Evolutionary conservation across 2,888 invertebrate species (phyloP), one percentile per base, ranked within the genome.

Genomic region (Agonopterix subpropinquella): DNA sequence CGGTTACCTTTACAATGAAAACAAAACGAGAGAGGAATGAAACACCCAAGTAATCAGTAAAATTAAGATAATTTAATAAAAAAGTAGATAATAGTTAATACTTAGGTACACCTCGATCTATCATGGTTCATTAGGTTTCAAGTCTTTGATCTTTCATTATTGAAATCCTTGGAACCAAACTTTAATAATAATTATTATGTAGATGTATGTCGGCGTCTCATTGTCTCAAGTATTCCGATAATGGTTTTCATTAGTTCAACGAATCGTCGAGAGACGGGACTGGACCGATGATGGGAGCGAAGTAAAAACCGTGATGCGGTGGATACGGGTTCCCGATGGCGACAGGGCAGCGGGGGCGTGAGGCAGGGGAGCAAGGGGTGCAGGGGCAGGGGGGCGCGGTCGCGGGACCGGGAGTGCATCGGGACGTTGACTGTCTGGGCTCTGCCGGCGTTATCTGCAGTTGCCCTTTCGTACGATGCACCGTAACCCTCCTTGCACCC

Each of bases 341-440:
- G 64, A 52, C 54, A 45, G 60, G 47, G 50, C 47, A 42, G 42
- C 42, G 53, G 62, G 53, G 60, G 61, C 59, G 60, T 36, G 54
- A 53, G 47, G 55, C 52, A 53, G 63, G 55, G 52, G 55, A 48
- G 61, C 56, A 59, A 48, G 51, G 48, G 52, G 36, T 56, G 61
- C 61, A 55, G 54, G 53, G 55, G 61, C 61, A 55, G 54, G 53
- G 55, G 53, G 54, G 53, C 58, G 59, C 61, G 59, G 57, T 62
- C 58, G 59, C 58, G 52, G 59, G 66, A 62, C 59, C 68, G 73
- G 75, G 77, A 77, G 74, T 80, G 83, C 83, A 84, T 80, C 80
- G 84, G 86, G 85, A 83, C 86, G 77, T 87, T 87, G 87, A 87
- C 87, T 87, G 87, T 88, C 87, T 87, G 86, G 83, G 77, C 70